phyloP scores from a whole-genome alignment of 2,113 vertebrate genomes.

The Monarcha castaneiventris region DNA sequence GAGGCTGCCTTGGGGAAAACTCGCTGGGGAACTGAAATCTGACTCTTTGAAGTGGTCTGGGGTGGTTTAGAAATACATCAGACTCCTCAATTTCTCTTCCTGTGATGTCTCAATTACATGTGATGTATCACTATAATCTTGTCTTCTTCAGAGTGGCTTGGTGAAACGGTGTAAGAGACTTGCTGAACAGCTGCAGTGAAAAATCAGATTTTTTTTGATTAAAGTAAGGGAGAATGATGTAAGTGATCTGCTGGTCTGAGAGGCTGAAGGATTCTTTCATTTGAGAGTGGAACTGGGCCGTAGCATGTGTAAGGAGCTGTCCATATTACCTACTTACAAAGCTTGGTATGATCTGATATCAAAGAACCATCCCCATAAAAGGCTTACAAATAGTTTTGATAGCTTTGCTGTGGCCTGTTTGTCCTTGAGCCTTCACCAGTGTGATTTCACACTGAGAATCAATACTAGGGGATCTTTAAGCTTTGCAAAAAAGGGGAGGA shows the following conservation, averaged over 20 bases:
- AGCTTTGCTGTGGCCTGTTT: not conserved
- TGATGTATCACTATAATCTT: not conserved
- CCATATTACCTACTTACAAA: not conserved
- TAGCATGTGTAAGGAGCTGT: not conserved
- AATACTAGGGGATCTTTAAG: not conserved
- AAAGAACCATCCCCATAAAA: not conserved
- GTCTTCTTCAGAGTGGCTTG: not conserved
- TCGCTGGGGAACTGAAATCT: accelerated
- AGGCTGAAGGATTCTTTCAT: not conserved
- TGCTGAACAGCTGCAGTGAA: not conserved
- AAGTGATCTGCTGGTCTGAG: not conserved
- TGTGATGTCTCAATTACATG: not conserved
- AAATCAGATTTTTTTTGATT: not conserved
- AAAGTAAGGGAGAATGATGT: not conserved
- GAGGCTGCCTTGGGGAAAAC: not conserved
- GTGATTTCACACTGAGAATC: not conserved
- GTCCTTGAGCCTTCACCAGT: not conserved
- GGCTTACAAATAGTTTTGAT: not conserved
- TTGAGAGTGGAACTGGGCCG: not conserved
- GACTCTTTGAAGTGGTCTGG: not conserved
- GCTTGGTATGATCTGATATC: not conserved
- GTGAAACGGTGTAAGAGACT: not conserved
- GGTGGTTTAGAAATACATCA: not conserved
- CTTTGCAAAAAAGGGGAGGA: not conserved
- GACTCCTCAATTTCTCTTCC: not conserved